A percentile compares a stretch with the other conserved stretches of the same genome.
These are phyloP conservation scores for Dynastes grantii DNA, from an alignment of 2,888 invertebrate genomes.

Conservation along the genomic window DNA sequence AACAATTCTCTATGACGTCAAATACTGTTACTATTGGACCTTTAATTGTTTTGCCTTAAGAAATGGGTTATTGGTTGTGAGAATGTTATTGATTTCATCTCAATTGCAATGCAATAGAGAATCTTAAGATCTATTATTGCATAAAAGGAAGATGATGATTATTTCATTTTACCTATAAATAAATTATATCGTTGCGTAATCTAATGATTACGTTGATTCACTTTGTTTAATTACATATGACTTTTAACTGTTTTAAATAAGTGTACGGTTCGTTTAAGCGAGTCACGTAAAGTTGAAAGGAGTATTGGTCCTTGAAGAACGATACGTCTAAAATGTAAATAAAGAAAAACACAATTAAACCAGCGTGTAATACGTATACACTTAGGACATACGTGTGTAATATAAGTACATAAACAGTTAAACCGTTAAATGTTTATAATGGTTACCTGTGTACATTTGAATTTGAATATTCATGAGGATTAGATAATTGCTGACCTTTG, in stretches of 20 bases:
- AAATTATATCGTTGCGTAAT: neutral
- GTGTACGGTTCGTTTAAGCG: neutral
- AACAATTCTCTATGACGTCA: no score
- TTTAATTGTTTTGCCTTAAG: neutral
- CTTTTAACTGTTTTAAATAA: neutral
- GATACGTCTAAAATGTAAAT: slow-evolving; percentile 24
- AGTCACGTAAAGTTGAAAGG: slow-evolving; percentile 11
- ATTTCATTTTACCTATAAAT: neutral
- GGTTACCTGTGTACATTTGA: neutral
- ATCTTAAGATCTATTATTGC: neutral
- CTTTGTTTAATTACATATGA: neutral
- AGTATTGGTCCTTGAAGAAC: slow-evolving; percentile 27
- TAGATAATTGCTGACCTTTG: slow-evolving; percentile 35
- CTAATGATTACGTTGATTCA: neutral
- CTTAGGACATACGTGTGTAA: neutral
- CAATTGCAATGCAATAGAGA: no score
- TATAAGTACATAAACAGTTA: neutral
- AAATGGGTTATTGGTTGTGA: neutral
- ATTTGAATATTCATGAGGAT: slow-evolving; percentile 33
- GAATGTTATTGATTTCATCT: neutral
- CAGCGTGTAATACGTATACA: slow-evolving; percentile 11
- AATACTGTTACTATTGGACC: neutral
- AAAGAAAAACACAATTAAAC: slow-evolving; percentile 7
- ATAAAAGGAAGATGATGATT: neutral
- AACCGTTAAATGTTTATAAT: slow-evolving; percentile 11